Base-by-base conservation (phyloP, 2,113 vertebrate species). In the Brachyistius frenatus region DNA sequence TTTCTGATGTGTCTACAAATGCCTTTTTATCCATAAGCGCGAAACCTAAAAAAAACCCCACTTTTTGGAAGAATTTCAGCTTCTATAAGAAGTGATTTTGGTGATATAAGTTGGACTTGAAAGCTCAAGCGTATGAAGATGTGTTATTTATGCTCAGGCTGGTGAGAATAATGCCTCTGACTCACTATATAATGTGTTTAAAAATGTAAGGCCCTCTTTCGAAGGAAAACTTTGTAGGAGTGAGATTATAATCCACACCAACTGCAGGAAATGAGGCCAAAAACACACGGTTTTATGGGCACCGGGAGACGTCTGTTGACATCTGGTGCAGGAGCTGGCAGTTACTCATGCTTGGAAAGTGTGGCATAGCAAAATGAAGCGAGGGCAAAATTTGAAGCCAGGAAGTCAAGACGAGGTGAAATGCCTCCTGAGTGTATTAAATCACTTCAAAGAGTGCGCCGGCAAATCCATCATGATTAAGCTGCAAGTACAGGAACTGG, bases 401-500 rank as follows among this genome's bases (percentile, higher is more conserved):
- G 68, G 57, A 8, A 85, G 81, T 86, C 58, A 58, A 77, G 72
- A 77, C 0, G 67, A 80, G 82, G 85, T 86, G 67, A 84, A 88
- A 79, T 60, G 73, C 70, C 64, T 80, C 80, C 77, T 67, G 72
- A 78, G 72, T 81, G 83, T 72, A 39, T 88, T 80, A 86, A 89
- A 84, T 75, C 80, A 66, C 84, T 83, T 89, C 84, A 90, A 81
- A 88, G 86, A 46, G 67, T 15, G 52, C 10, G 65, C 57, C 79
- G 69, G 46, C 69, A 84, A 87, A 89, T 92, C 86, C 86, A 54
- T 78, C 75, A 70, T 0, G 80, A 88, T 86, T 78, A 85, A 23
- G 66, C 78, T 62, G 47, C 13, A 52, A 76, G 73, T 60, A 74
- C 55, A 57, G 58, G 9, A 74, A 61, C 57, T 63, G 63, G 62